Percentiles rank a stretch among this genome's conserved stretches.
These are phyloP conservation scores for Heterocephalus glaber DNA, from an alignment of 2,113 vertebrate species.

Conservation along the genomic window DNA sequence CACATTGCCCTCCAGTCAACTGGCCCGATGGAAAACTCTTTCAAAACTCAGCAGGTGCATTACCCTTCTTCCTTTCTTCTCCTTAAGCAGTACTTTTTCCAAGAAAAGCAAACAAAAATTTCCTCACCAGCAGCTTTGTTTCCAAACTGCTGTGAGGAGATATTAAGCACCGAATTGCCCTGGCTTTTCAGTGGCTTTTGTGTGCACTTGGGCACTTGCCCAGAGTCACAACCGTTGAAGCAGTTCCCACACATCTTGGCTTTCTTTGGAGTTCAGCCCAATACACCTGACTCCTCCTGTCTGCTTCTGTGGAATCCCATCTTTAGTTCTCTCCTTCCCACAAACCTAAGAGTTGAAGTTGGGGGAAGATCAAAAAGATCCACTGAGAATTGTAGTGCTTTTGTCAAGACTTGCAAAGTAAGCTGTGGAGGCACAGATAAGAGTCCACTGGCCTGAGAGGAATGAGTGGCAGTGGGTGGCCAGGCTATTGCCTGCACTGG, in stretches of 20 bases:
- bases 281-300: conserved; percentile 20
- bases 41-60: not conserved
- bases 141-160: not conserved
- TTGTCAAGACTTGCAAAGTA: not conserved
- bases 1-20: not conserved
- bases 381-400: not conserved
- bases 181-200: conserved; percentile 3
- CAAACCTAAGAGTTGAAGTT: not conserved
- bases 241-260: conserved; percentile 62
- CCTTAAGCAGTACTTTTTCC: not conserved
- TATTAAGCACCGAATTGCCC: not conserved
- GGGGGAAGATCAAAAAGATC: not conserved
- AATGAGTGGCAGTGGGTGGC: not conserved
- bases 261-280: conserved; percentile 62
- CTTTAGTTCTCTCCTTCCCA: conserved; percentile 25
- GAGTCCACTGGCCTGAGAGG: accelerated
- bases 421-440: not conserved
- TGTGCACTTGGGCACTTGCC: not conserved
- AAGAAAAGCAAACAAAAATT: conserved; percentile 40
- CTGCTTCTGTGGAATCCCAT: not conserved
- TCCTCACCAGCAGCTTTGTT: not conserved
- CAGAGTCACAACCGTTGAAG: not conserved
- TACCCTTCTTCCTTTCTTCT: not conserved
- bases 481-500: accelerated
- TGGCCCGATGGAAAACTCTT: not conserved